phyloP scores from a whole-genome alignment of 2,888 invertebrate species.

The Lepeophtheirus nordmannii region DNA sequence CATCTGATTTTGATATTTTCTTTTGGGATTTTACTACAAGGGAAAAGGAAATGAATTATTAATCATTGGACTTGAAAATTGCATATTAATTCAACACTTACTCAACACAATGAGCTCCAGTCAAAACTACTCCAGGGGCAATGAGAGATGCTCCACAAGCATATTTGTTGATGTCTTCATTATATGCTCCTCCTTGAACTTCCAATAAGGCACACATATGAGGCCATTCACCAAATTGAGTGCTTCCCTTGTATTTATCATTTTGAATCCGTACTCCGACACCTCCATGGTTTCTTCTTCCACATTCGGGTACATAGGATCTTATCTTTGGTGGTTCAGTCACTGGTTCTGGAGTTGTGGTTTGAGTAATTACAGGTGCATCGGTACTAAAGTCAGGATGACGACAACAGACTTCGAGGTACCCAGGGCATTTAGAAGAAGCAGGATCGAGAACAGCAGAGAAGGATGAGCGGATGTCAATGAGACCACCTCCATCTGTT shows the following conservation, averaged over 20 bases:
- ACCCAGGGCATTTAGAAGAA: conserved; percentile 45
- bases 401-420: conserved; percentile 58
- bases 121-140: conserved; percentile 55
- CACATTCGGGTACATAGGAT: conserved; percentile 40
- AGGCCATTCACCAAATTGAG: conserved; percentile 30
- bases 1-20: conserved; percentile 44
- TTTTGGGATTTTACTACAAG: conserved; percentile 28
- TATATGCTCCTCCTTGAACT: conserved; percentile 26
- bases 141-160: conserved; percentile 67
- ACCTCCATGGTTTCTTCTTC: conserved; percentile 53
- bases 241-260: conserved; percentile 44
- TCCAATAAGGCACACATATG: conserved; percentile 42
- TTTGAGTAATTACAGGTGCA: background rate
- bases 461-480: conserved; percentile 49
- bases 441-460: conserved; percentile 12
- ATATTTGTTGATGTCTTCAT: conserved; percentile 39
- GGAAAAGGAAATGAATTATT: too few relatives aligned
- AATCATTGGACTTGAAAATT: too few relatives aligned
- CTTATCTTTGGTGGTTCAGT: background rate
- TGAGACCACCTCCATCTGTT: conserved; percentile 52
- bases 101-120: conserved; percentile 60
- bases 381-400: background rate
- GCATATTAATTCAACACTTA: too few relatives aligned
- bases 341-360: background rate
- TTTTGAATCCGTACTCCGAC: conserved; percentile 55